Base-by-base conservation (phyloP, 2,797 vertebrate species). In the Silurus lanzhouensis region DNA sequence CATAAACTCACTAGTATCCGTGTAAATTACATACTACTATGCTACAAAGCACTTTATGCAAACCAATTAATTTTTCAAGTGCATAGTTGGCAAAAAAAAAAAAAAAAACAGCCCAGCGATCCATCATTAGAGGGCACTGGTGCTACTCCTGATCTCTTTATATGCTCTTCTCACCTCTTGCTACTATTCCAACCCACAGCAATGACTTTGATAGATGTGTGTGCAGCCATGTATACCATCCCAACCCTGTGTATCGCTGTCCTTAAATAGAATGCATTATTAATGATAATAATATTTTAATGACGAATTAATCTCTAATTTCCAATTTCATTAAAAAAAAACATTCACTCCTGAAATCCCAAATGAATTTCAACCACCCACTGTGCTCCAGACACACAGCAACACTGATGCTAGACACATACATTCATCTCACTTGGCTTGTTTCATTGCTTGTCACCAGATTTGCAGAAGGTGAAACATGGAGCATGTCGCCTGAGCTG, bases 351-450 rank as follows among this genome's bases (percentile, higher is more conserved):
- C 52, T 19, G 1, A 20, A 72, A 25, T 6, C 15, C 66, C 31
- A 25, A 9, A 55, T 27, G n/a, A 77, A 63, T 61, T 60, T 52
- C 20, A 58, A 81, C 67, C 83, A 86, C 10, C 2, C 85, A 83
- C 89, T 27, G 58, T 20, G 60, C 85, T 87, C 77, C 86, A 57
- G 66, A 83, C 52, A 72, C 83, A 58, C 82, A 63, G 85, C 61
- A 85, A 66, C 77, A 86, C 87, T 86, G 77, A 89, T 70, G 82
- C 66, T 82, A 87, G 85, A 84, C 86, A 84, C 82, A 82, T 68
- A 86, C 86, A 88, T 89, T 88, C 57, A 86, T 90, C 87, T 91
- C 81, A 79, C 89, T 86, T 83, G 77, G 76, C 78, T 82, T 6
- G 74, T 83, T 88, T 83, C 75, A 82, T 86, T 82, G 80, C 67